Conservation (phyloP, 2,113 vertebrate species). For the Ovis canadensis region DNA sequence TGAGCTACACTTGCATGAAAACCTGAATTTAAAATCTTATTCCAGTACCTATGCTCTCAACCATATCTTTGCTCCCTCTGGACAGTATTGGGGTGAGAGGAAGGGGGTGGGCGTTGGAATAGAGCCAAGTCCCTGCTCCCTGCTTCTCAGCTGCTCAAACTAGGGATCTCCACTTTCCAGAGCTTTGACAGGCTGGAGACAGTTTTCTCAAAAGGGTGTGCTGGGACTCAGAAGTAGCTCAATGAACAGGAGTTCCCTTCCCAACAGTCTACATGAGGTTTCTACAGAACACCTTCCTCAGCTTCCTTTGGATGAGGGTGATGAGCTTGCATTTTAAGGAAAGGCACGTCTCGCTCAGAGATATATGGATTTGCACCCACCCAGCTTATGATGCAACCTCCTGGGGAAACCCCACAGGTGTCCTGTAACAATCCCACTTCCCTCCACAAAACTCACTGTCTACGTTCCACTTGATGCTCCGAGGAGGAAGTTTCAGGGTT, state of each 20-base stretch:
- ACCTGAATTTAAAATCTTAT: background rate
- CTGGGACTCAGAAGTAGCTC: background rate
- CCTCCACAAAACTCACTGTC: conserved; percentile 83
- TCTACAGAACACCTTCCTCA: background rate
- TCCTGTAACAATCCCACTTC: too few species aligned
- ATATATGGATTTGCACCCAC: background rate
- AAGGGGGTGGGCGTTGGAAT: background rate
- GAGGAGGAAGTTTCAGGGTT: conserved; percentile 87
- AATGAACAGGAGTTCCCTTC: background rate
- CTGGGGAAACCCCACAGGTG: background rate
- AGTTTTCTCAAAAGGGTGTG: background rate
- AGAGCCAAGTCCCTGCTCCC: background rate
- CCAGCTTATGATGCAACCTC: background rate
- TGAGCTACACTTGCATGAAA: background rate
- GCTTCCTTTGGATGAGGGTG: background rate
- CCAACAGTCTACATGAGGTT: background rate
- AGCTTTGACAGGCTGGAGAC: background rate
- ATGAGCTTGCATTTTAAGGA: background rate
- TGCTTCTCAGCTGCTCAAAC: background rate
- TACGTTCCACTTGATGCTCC: conserved; percentile 90
- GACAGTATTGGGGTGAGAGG: background rate
- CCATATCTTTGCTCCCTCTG: background rate
- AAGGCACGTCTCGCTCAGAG: background rate
- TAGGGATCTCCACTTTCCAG: background rate
- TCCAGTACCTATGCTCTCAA: background rate